These are phyloP conservation scores for Spodoptera littoralis DNA, from an alignment of 2,888 invertebrate species.

Conservation along the genomic window DNA sequence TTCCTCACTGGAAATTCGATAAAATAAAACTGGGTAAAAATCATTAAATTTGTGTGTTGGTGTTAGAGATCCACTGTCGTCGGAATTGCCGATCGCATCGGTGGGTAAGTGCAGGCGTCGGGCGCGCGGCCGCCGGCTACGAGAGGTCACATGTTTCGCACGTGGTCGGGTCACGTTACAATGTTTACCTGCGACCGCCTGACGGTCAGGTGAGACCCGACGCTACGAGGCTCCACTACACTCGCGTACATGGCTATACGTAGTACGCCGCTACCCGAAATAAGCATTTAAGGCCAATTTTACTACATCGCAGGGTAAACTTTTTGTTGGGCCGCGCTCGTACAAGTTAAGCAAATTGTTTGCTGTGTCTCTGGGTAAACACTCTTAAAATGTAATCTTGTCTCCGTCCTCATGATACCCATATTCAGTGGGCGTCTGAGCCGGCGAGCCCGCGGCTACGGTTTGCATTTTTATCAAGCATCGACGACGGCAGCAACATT, in stretches of 20 bases:
- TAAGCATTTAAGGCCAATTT: conserved; percentile 53
- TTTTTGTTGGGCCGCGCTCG: conserved; percentile 44
- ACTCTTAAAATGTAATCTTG: conserved; percentile 74
- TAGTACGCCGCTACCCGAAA: conserved; percentile 56
- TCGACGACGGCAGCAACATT: conserved; percentile 83
- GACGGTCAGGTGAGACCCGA: conserved; percentile 83
- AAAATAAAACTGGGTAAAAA: conserved; percentile 87
- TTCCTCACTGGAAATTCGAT: conserved; percentile 87
- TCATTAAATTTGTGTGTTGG: conserved; percentile 80
- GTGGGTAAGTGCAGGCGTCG: conserved; percentile 19
- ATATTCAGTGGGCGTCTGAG: conserved; percentile 78
- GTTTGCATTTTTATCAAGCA: conserved; percentile 88
- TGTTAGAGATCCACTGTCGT: conserved; percentile 62
- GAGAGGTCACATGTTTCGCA: conserved; percentile 78
- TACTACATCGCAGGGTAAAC: conserved; percentile 48
- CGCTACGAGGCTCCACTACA: conserved; percentile 62
- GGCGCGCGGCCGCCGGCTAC: conserved; percentile 21
- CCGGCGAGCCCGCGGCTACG: conserved; percentile 77
- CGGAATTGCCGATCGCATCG: conserved; percentile 43
- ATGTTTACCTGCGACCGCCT: conserved; percentile 86
- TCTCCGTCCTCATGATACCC: conserved; percentile 70
- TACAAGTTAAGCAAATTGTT: conserved; percentile 65
- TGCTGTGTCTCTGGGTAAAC: conserved; percentile 61
- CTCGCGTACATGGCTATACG: conserved; percentile 61
- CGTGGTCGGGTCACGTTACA: conserved; percentile 86